These are phyloP conservation scores for Silurus meridionalis DNA, from an alignment of 2,113 vertebrate genomes.

Conservation along the genomic window DNA sequence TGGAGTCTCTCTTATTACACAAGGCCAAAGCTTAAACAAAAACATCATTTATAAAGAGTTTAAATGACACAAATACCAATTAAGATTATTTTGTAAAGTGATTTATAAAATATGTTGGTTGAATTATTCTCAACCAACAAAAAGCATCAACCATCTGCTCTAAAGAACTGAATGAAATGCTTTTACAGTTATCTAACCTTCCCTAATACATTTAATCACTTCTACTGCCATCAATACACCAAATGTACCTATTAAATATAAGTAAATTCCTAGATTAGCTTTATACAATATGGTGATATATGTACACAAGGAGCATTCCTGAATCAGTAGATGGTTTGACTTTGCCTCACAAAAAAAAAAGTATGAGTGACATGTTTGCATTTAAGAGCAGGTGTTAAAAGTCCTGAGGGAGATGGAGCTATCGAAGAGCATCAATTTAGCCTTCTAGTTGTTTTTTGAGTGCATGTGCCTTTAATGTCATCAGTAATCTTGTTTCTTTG, in stretches of 20 bases:
- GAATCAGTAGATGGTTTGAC: neutral
- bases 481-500: constrained; percentile 46
- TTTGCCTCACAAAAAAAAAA: neutral
- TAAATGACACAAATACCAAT: neutral
- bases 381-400: constrained; percentile 65
- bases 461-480: constrained; percentile 55
- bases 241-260: neutral
- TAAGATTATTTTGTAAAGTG: neutral
- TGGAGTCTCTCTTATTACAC: neutral
- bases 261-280: neutral
- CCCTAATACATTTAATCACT: neutral
- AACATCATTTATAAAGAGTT: neutral
- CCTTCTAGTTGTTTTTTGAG: constrained; percentile 45
- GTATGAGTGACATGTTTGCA: constrained; percentile 58
- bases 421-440: constrained; percentile 49
- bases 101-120: too few species aligned
- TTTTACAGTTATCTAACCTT: neutral
- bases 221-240: neutral
- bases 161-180: neutral
- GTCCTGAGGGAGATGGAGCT: constrained; percentile 54
- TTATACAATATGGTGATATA: neutral
- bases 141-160: too few species aligned
- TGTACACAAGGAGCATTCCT: neutral
- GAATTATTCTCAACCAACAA: neutral
- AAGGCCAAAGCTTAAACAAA: neutral